A percentile compares a stretch with the other conserved stretches of the same genome.
Evolutionary conservation across 2,113 vertebrate genomes (phyloP).

Genomic region (Arizona elegans): DNA sequence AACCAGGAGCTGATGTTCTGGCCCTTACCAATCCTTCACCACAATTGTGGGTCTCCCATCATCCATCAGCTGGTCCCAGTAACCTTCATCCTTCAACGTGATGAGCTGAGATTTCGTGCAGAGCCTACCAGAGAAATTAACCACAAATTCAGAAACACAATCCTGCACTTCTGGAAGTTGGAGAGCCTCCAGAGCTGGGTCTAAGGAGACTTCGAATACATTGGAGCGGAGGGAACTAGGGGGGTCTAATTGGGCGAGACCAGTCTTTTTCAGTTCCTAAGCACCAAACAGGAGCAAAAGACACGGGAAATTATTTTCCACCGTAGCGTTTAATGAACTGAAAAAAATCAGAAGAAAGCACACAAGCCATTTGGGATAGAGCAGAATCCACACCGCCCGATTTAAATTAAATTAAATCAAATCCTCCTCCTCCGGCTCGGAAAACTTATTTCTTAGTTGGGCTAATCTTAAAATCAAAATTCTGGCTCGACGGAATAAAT

Average conservation of each 20-base stretch:
- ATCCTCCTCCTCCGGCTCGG: not conserved
- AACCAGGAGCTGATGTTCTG: not conserved
- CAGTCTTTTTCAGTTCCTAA: not conserved
- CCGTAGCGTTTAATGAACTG: not conserved
- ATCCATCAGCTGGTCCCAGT: slow-evolving; percentile 7
- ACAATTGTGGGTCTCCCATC: not conserved
- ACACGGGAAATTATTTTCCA: not conserved
- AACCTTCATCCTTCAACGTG: not conserved
- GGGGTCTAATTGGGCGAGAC: not conserved
- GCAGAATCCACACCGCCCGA: not conserved
- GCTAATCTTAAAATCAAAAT: not conserved
- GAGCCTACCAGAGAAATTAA: not conserved
- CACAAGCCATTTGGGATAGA: not conserved
- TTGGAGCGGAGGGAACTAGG: not conserved
- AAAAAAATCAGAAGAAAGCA: not conserved
- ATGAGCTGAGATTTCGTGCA: not conserved
- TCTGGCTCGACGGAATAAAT: not conserved
- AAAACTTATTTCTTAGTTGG: not conserved
- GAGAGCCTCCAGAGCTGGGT: not conserved
- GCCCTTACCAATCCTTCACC: not conserved
- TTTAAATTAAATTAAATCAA: not conserved
- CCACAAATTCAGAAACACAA: not conserved
- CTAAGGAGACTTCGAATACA: not conserved
- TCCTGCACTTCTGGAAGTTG: not conserved
- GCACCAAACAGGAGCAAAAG: not conserved